These are phyloP conservation scores for Ceryle rudis DNA, from an alignment of 2,797 vertebrate genomes.

Conservation along the genomic window DNA sequence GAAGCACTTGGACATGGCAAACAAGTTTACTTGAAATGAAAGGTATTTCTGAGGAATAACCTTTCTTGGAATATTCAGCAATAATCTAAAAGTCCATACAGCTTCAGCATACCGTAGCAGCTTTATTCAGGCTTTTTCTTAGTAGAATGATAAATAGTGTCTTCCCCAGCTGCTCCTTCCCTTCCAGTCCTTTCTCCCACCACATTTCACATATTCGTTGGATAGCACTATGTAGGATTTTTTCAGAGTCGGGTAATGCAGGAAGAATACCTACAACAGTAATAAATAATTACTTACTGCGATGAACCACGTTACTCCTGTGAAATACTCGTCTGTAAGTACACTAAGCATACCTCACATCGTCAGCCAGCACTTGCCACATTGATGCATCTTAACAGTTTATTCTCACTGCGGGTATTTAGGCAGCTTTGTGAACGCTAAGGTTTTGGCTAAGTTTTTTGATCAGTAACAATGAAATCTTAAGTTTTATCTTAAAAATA, in stretches of 20 bases:
- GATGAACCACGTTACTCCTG: neutral
- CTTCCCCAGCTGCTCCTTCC: constrained; percentile 89
- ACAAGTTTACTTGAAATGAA: neutral
- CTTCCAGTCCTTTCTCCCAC: constrained; percentile 90
- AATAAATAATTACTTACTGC: neutral
- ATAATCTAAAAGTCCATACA: neutral
- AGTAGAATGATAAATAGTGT: constrained; percentile 85
- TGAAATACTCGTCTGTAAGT: neutral
- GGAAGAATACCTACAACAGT: constrained; percentile 77
- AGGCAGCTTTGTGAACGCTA: neutral
- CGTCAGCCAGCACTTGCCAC: neutral
- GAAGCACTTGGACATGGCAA: neutral
- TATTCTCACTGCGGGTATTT: neutral
- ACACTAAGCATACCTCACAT: neutral
- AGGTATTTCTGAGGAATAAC: neutral
- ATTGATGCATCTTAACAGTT: neutral
- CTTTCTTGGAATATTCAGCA: neutral
- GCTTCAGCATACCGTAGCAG: constrained; percentile 73
- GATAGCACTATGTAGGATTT: constrained; percentile 76
- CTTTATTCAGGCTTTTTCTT: constrained; percentile 85
- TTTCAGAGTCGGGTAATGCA: constrained; percentile 80
- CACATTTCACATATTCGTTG: constrained; percentile 85
- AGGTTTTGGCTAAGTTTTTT: neutral
- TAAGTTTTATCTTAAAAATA: neutral
- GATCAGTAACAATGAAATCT: neutral